Conservation (phyloP, 1,140 invertebrate genomes). For the Patella vulgata region DNA sequence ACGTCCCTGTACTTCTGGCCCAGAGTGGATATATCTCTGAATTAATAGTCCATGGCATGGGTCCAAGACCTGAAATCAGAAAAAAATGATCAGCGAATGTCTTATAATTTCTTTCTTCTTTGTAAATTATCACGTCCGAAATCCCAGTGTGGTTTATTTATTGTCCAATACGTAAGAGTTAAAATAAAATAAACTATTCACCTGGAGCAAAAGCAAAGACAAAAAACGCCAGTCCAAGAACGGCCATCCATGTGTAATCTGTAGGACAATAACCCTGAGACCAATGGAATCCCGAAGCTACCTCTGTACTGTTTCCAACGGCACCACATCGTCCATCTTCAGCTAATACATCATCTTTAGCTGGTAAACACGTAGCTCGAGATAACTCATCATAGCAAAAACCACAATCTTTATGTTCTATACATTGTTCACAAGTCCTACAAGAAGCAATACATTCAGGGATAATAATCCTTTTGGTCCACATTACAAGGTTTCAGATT, state of each 20-base stretch:
- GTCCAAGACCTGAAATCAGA: conserved; percentile 69
- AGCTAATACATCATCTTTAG: conserved; percentile 39
- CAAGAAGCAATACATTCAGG: background rate
- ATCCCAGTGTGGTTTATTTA: too few species aligned
- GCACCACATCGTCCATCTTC: conserved; percentile 36
- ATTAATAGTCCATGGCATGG: conserved; percentile 76
- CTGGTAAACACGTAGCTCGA: conserved; percentile 48
- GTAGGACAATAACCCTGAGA: conserved; percentile 70
- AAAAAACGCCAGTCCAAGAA: conserved; percentile 69
- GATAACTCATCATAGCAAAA: conserved; percentile 64
- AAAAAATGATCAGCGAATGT: too few species aligned
- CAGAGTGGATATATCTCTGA: conserved; percentile 75
- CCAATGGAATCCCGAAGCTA: conserved; percentile 46
- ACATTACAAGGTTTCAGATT: background rate
- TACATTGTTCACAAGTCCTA: conserved; percentile 67
- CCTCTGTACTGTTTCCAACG: conserved; percentile 21
- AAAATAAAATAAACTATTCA: too few species aligned
- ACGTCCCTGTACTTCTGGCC: conserved; percentile 70
- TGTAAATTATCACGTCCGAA: too few species aligned
- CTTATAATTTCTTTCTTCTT: too few species aligned
- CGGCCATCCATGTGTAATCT: conserved; percentile 68
- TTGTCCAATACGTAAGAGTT: too few species aligned
- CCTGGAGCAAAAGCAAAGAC: conserved; percentile 71
- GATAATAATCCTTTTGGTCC: background rate
- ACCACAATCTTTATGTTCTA: conserved; percentile 64